Evolutionary conservation across 2,888 invertebrate species (phyloP).

Genomic region (Ischnus inquisitorius): DNA sequence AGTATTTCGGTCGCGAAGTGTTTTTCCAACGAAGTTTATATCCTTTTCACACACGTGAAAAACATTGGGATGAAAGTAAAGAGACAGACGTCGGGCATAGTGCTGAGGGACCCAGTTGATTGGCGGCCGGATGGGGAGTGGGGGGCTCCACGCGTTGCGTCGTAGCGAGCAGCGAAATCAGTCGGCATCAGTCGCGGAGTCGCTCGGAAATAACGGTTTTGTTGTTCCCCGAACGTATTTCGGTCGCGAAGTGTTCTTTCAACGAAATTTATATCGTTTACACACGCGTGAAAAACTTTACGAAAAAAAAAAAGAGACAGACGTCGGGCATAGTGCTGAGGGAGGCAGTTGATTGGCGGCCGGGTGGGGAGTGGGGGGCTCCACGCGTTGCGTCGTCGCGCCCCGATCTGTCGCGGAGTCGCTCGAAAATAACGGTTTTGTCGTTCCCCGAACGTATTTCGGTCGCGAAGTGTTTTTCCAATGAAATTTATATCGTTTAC

Average conservation of each 20-base stretch:
- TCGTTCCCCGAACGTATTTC: not conserved
- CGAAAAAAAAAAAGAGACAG: too few relatives aligned
- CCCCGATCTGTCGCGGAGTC: not conserved
- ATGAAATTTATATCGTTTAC: constrained; percentile 17
- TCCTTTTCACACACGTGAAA: not conserved
- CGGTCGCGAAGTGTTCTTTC: not conserved
- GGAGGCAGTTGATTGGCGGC: not conserved
- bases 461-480: not conserved
- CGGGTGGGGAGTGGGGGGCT: not conserved
- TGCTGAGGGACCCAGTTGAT: not conserved
- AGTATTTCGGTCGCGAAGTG: not conserved
- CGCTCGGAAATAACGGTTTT: not conserved
- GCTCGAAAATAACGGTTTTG: not conserved
- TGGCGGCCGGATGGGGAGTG: not conserved
- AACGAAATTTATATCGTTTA: constrained; percentile 17
- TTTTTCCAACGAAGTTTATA: constrained; percentile 24
- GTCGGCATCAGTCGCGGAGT: not conserved
- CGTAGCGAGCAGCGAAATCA: not conserved
- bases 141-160: not conserved
- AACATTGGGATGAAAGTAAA: too few relatives aligned
- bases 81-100: too few relatives aligned
- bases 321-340: too few relatives aligned
- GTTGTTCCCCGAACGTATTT: not conserved
- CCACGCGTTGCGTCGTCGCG: not conserved
- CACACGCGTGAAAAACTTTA: constrained; percentile 24